Base-by-base conservation (phyloP, 2,888 invertebrate genomes). In the Amiota mariae region DNA sequence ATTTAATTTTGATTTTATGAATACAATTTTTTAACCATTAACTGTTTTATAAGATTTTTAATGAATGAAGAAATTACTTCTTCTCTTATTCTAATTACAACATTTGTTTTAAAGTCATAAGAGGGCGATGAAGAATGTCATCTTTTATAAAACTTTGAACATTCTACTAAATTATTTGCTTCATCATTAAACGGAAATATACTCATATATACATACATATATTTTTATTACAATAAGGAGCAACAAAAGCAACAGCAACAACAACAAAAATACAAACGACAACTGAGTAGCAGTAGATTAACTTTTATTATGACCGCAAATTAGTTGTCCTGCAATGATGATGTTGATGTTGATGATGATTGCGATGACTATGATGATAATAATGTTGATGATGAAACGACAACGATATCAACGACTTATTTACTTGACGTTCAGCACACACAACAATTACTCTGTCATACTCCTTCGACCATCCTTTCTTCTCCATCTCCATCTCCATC, bases 221-320 rank as follows among this genome's bases (percentile, higher is more conserved):
- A 54, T 15, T 15, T 54, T 54, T 15, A 8, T 54, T 54, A 54
- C 15, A 59, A 68, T 24, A 54, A 68, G 20, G 20, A 48, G 54
- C 51, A 51, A 68, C 9, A 20, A 20, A 49, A 51, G 11, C 54
- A 54, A 51, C 67, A 68, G 54, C 24, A 71, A 70, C 49, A 51
- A 8, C 15, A 66, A 72, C 75, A 63, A 63, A 71, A 49, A 46
- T n/a, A 10, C 15, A 59, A 59, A 70, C 59, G 20, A 36, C n/a
- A 72, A 72, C 75, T 70, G 72, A 68, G 73, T 85, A 68, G 67
- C 82, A 85, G 84, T 85, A 83, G 85, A 87, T 87, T 87, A 87
- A 87, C 84, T 88, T 86, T 87, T 87, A 87, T 87, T 86, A 85
- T 86, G 82, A 82, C 88, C 87, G 82, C 87, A 87, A 87, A 87